Evolutionary conservation across 1,140 invertebrate genomes (phyloP).

Genomic region (honey bee (Apis mellifera)): Amel_HAv3.1 CM009931.2:11149001-11149500

Average conservation of each 20-base stretch:
- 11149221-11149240: background rate
- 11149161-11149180: conserved; percentile 25
- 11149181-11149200: too few species aligned
- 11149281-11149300: conserved; percentile 3
- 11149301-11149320: conserved; percentile 4
- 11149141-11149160: conserved; percentile 11
- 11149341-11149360: conserved; percentile 39
- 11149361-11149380: conserved; percentile 15
- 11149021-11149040: too few species aligned
- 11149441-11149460: conserved; percentile 39
- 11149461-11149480: conserved; percentile 24
- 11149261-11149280: background rate
- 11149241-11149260: background rate
- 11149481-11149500: background rate
- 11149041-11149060: conserved; percentile 3
- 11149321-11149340: conserved; percentile 30
- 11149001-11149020: background rate
- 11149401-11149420: conserved; percentile 40
- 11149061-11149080: background rate
- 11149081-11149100: background rate
- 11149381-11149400: conserved; percentile 19
- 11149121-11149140: conserved; percentile 4
- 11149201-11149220: background rate
- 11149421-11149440: conserved; percentile 35
- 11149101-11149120: background rate